Evolutionary conservation across 1,140 invertebrate genomes (phyloP), one percentile per base, ranked within the genome.

Genomic region (Mesaphorura yosii): DNA sequence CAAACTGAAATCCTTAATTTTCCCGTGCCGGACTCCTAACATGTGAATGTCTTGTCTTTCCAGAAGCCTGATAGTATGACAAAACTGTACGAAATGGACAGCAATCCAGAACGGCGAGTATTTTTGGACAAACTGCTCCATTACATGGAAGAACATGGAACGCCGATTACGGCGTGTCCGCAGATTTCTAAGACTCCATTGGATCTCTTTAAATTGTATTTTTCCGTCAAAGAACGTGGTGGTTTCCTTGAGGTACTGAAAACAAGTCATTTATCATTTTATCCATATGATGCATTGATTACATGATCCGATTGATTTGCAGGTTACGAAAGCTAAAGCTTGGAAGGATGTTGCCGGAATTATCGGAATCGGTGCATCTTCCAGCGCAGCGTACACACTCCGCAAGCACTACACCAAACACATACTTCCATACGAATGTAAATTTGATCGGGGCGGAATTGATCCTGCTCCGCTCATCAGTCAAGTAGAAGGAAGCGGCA

Each of bases 371-470:
- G 90, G 91, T 40, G 88, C 89, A 14, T 95, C 90, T 39, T 95
- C 91, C 55, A 95, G 89, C 68, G 92, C 91, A 39, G 92, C 93
- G 1, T 97, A 96, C 67, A 97, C 91, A 22, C 73, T 97, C 40
- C 78, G 92, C 29, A 97, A 96, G 72, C 93, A 97, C 71, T 97
- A 98, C 70, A 94, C 90, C 51, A 96, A 95, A 73, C 93, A 94
- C 73, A 72, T 98, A 64, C 73, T 98, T 66, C 83, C 88, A 7
- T 96, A 83, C 66, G 94, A 98, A 72, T 97, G 93, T 69, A 88
- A 93, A 66, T 96, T 89, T 73, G 93, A 98, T 71, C 78, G 89
- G 52, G 91, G 91, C 38, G 91, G 91, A 22, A 86, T 93, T 63
- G 92, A 97, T 74, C 92, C 92, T 6, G 80, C 86, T 62, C 90